Conservation (phyloP, 2,113 vertebrate species). For the Pelodiscus sinensis region DNA sequence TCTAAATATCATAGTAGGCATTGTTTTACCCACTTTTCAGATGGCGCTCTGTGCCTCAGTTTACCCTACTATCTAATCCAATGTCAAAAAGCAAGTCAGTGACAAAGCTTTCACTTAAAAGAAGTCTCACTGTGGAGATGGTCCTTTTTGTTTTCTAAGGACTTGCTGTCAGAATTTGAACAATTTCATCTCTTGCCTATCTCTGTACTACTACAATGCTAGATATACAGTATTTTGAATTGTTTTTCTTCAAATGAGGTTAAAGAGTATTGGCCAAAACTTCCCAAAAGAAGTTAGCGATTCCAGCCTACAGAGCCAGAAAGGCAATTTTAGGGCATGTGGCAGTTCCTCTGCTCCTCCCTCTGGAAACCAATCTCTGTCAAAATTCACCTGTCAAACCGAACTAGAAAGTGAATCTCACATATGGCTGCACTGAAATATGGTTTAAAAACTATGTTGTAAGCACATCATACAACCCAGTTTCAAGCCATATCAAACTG, state of each 20-base stretch:
- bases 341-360: not conserved
- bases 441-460: not conserved
- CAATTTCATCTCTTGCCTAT: not conserved
- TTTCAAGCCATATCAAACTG: constrained; percentile 11
- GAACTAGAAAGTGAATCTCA: constrained; percentile 23
- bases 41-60: not conserved
- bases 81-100: not conserved
- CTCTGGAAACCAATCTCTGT: not conserved
- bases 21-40: not conserved
- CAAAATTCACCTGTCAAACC: constrained; percentile 6
- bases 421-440: not conserved
- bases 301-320: not conserved
- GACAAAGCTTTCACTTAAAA: not conserved
- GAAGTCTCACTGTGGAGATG: not conserved
- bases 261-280: constrained; percentile 8
- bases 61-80: not conserved
- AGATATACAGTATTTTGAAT: not conserved
- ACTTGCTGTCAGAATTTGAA: not conserved
- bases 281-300: constrained; percentile 1
- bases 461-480: not conserved
- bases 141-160: not conserved
- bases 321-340: constrained; percentile 30
- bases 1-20: not conserved
- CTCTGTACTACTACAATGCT: not conserved
- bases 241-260: not conserved